A percentile compares a stretch with the other conserved stretches of the same genome.
Evolutionary conservation across 2,113 vertebrate species (phyloP).

Genomic region (Leptobrachium leishanense): DNA sequence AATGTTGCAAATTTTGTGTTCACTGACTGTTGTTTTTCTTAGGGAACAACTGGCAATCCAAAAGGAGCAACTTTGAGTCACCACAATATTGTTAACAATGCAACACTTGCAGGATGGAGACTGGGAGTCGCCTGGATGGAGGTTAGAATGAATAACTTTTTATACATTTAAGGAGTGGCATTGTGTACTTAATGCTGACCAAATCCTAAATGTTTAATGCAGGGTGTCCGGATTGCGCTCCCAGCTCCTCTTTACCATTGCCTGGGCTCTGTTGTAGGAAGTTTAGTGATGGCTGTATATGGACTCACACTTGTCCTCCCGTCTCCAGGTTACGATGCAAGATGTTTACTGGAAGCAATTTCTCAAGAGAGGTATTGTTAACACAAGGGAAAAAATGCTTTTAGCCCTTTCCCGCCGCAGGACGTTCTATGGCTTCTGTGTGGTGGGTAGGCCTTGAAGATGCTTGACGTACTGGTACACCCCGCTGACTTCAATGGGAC

Average conservation of each 20-base stretch:
- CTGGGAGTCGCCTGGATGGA: constrained; percentile 63
- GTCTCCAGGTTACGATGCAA: constrained; percentile 71
- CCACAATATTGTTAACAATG: constrained; percentile 89
- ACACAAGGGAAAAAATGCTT: too few species aligned
- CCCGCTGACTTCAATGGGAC: too few species aligned
- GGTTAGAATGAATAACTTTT: constrained; percentile 62
- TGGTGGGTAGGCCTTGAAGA: too few species aligned
- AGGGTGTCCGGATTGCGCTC: constrained; percentile 66
- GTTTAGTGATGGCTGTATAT: constrained; percentile 72
- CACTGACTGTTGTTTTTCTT: constrained; percentile 44
- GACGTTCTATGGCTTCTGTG: not conserved
- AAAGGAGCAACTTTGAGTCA: constrained; percentile 91
- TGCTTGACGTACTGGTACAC: too few species aligned
- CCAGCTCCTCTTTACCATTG: constrained; percentile 88
- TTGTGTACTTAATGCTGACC: not conserved
- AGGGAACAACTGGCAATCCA: constrained; percentile 91
- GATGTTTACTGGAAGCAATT: constrained; percentile 72
- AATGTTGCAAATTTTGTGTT: not conserved
- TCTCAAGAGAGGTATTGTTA: constrained; percentile 78
- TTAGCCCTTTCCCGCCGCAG: too few species aligned
- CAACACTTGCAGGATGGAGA: constrained; percentile 70
- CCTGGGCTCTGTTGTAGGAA: constrained; percentile 82
- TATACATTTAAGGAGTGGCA: constrained; percentile 41
- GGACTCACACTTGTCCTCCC: constrained; percentile 74
- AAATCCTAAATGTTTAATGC: not conserved